These are phyloP conservation scores for Tympanuchus pallidicinctus DNA, from an alignment of 2,113 vertebrate genomes.

Conservation along the genomic window DNA sequence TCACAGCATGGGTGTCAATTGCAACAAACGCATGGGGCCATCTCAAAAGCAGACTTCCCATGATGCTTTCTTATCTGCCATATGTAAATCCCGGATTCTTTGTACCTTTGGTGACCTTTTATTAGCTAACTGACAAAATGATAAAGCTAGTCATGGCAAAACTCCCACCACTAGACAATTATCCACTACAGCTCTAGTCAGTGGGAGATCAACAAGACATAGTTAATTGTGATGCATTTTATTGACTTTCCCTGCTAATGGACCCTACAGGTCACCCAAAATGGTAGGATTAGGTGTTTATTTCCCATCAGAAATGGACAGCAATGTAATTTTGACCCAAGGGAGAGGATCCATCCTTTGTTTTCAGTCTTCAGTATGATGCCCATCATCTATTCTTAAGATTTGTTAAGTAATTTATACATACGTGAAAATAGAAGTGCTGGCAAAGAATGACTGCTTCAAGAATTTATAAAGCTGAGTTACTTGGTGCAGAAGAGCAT, in stretches of 20 bases:
- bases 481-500: neutral
- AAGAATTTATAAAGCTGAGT: neutral
- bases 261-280: slow-evolving; percentile 54
- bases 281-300: slow-evolving; percentile 36
- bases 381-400: neutral
- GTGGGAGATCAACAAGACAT: slow-evolving; percentile 76
- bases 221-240: slow-evolving; percentile 80
- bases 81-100: slow-evolving; percentile 82
- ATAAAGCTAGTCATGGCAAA: slow-evolving; percentile 82
- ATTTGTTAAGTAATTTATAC: neutral
- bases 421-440: neutral
- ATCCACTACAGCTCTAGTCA: slow-evolving; percentile 73
- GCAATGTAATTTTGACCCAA: slow-evolving; percentile 19
- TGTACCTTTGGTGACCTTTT: slow-evolving; percentile 81
- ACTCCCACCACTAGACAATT: slow-evolving; percentile 78
- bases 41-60: slow-evolving; percentile 73
- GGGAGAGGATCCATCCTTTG: neutral
- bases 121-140: slow-evolving; percentile 86
- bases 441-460: neutral
- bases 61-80: slow-evolving; percentile 78
- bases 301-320: slow-evolving; percentile 46
- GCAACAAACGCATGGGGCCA: slow-evolving; percentile 67
- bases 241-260: slow-evolving; percentile 59
- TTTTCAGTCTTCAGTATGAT: neutral
- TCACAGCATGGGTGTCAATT: slow-evolving; percentile 81